Evolutionary conservation across 2,113 vertebrate species (phyloP).

Genomic region (Ceyx margarethae): DNA sequence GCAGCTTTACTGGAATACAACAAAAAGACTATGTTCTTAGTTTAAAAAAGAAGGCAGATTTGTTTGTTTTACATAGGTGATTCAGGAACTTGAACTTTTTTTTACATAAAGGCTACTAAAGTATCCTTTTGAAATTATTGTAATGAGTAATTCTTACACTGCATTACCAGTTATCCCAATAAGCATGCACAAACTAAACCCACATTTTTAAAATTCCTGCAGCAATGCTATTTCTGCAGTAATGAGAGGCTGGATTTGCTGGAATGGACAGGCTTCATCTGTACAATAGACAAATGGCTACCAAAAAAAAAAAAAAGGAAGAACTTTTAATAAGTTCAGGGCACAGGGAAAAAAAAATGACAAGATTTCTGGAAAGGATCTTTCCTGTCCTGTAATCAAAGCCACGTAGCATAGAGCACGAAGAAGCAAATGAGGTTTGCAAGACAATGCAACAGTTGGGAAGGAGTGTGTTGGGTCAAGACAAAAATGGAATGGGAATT

Average conservation of each 20-base stretch:
- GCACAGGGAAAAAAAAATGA: background rate
- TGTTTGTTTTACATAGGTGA: background rate
- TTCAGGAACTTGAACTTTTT: background rate
- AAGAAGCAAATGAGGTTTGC: background rate
- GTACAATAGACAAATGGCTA: background rate
- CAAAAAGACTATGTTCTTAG: constrained; percentile 30
- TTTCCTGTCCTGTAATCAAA: background rate
- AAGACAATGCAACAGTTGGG: background rate
- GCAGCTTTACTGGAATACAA: constrained; percentile 64
- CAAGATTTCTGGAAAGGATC: background rate
- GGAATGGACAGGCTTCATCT: background rate
- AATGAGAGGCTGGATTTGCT: background rate
- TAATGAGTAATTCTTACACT: background rate
- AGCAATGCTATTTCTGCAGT: background rate
- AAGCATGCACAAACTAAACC: background rate
- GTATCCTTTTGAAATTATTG: constrained; percentile 3
- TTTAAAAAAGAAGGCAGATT: background rate
- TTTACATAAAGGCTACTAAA: background rate
- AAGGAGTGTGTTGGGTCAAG: background rate
- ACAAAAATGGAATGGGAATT: background rate
- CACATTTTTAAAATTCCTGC: background rate
- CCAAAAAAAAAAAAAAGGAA: background rate
- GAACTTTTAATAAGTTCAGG: background rate
- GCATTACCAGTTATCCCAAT: background rate
- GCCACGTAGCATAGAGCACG: background rate